Evolutionary conservation across 2,113 vertebrate genomes (phyloP).

Genomic region (Geococcyx californianus): DNA sequence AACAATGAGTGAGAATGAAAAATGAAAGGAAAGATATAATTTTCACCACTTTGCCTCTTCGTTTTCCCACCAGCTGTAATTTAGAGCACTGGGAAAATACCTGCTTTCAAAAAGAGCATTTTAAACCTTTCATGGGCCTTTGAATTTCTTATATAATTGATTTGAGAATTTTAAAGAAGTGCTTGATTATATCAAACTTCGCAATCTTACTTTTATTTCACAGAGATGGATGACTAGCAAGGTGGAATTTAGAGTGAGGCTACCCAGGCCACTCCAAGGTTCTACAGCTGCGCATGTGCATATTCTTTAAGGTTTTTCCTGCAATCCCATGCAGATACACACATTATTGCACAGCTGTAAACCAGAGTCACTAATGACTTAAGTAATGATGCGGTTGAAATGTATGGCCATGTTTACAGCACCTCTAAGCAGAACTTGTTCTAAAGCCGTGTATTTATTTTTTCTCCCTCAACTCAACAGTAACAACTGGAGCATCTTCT

Average conservation of each 20-base stretch:
- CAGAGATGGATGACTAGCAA: neutral
- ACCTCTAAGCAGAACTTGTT: neutral
- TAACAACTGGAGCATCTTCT: neutral
- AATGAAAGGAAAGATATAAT: neutral
- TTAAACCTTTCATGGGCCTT: neutral
- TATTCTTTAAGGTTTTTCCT: neutral
- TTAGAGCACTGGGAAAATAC: neutral
- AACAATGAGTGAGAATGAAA: slow-evolving; percentile 13
- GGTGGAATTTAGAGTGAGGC: neutral
- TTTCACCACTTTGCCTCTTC: neutral
- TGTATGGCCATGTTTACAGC: neutral
- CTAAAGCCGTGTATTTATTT: neutral
- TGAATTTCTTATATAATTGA: neutral
- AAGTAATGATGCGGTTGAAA: neutral
- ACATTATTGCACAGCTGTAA: neutral
- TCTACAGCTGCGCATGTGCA: neutral
- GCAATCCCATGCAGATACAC: neutral
- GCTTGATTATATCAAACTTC: neutral
- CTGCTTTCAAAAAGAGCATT: neutral
- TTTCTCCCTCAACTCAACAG: neutral
- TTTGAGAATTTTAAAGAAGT: neutral
- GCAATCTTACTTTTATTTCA: neutral
- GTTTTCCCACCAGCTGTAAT: neutral
- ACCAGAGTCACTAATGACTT: neutral
- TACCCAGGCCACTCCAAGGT: neutral